Percentiles rank a stretch among this genome's conserved stretches.
phyloP scores from a whole-genome alignment of 2,888 invertebrate genomes.

The Oasisia sp. region DNA sequence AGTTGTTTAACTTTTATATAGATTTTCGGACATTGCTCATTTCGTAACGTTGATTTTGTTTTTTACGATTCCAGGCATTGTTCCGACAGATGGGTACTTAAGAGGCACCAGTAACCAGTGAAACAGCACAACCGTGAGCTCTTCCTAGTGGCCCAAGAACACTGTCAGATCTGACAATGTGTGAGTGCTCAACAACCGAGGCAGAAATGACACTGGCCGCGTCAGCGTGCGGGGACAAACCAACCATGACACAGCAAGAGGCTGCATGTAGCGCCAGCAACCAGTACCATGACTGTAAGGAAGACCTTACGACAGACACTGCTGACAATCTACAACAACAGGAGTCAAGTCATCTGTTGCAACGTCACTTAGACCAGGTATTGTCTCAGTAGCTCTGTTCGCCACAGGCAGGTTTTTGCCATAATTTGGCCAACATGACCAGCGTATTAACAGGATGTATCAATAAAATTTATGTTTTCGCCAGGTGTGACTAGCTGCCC shows the following conservation, averaged over 20 bases:
- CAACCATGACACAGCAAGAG: background rate
- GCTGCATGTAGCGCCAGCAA: background rate
- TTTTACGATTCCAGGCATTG: background rate
- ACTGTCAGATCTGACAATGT: background rate
- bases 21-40: background rate
- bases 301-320: background rate
- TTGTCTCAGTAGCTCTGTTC: background rate
- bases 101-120: background rate
- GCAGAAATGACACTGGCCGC: background rate
- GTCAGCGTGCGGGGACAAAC: background rate
- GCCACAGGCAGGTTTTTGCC: no score
- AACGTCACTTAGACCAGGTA: background rate
- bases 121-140: background rate
- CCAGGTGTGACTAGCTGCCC: no score
- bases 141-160: background rate
- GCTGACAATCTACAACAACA: background rate
- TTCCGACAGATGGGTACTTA: constrained; percentile 5
- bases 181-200: background rate
- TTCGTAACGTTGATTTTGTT: background rate
- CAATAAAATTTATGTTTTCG: no score
- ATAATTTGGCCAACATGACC: no score
- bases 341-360: background rate
- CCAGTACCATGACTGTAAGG: background rate
- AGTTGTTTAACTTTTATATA: no score
- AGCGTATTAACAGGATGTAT: no score